A percentile compares a stretch with the other conserved stretches of the same genome.
Evolutionary conservation across 1,140 invertebrate genomes (phyloP).

Genomic region (Carposina sasakii): DNA sequence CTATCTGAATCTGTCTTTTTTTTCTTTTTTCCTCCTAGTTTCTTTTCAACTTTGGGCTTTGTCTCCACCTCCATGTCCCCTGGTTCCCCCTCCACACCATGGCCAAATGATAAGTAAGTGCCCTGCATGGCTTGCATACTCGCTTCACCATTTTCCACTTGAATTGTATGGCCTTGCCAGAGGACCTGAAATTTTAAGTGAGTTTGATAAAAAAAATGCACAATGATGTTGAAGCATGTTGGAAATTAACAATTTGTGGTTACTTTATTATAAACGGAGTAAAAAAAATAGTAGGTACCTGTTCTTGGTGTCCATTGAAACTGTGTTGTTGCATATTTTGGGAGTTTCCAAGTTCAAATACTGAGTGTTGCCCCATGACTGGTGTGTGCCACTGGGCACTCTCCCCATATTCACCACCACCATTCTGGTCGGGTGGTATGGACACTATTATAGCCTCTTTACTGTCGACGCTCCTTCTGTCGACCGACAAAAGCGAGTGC

Average conservation of each 20-base stretch:
- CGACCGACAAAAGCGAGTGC: slow-evolving; percentile 76
- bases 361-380: slow-evolving; percentile 70
- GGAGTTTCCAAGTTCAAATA: slow-evolving; percentile 55
- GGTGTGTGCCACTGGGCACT: slow-evolving; percentile 75
- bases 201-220: not conserved
- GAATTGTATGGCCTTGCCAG: slow-evolving; percentile 75
- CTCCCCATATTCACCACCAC: slow-evolving; percentile 65
- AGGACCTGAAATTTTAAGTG: slow-evolving; percentile 65
- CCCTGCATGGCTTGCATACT: slow-evolving; percentile 47
- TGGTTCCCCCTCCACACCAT: slow-evolving; percentile 40
- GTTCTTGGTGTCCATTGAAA: slow-evolving; percentile 65
- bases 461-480: slow-evolving; percentile 72
- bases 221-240: not conserved
- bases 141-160: slow-evolving; percentile 69
- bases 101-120: slow-evolving; percentile 57
- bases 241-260: not conserved
- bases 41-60: slow-evolving; percentile 69
- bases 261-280: not conserved
- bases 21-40: slow-evolving; percentile 68
- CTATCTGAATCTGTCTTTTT: slow-evolving; percentile 65
- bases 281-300: slow-evolving; percentile 31
- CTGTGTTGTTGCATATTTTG: slow-evolving; percentile 63
- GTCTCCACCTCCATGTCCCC: slow-evolving; percentile 59
- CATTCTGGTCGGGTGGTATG: slow-evolving; percentile 60
- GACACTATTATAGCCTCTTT: slow-evolving; percentile 70